Percentiles rank a stretch among this genome's conserved stretches.
Conservation (phyloP, 2,888 invertebrate species). For the Sinodicranocentrus sp. region DNA sequence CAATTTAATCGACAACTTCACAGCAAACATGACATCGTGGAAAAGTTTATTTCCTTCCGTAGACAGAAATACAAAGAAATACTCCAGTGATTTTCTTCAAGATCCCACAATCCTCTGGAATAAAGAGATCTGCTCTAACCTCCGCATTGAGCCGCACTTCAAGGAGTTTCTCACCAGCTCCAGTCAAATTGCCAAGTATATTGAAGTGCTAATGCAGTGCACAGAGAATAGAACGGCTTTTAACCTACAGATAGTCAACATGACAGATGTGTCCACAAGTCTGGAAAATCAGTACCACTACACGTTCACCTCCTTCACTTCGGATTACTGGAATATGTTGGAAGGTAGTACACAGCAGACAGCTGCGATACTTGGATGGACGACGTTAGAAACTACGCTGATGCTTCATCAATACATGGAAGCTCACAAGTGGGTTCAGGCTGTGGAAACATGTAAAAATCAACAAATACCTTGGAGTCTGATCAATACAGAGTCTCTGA, state of each 20-base stretch:
- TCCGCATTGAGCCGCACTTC: slow-evolving; percentile 60
- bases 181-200: slow-evolving; percentile 51
- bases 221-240: slow-evolving; percentile 25
- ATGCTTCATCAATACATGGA: slow-evolving; percentile 69
- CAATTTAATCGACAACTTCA: slow-evolving; percentile 45
- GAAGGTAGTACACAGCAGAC: slow-evolving; percentile 22
- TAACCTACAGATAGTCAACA: slow-evolving; percentile 42
- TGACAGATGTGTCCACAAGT: slow-evolving; percentile 30
- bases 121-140: not conserved
- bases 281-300: slow-evolving; percentile 62
- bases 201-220: slow-evolving; percentile 40
- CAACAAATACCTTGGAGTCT: slow-evolving; percentile 62
- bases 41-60: slow-evolving; percentile 52
- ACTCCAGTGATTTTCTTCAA: slow-evolving; percentile 17
- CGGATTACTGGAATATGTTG: slow-evolving; percentile 58
- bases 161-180: slow-evolving; percentile 24
- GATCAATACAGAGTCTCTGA: slow-evolving; percentile 33
- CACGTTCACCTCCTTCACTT: slow-evolving; percentile 57
- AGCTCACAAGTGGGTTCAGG: slow-evolving; percentile 62
- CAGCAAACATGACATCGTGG: slow-evolving; percentile 65
- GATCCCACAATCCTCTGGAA: slow-evolving; percentile 36
- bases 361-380: slow-evolving; percentile 49
- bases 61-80: not conserved
- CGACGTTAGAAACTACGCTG: slow-evolving; percentile 41
- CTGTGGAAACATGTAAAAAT: slow-evolving; percentile 58